Conservation (phyloP, 2,113 vertebrate species). For the Nothocercus nigrocapillus region DNA sequence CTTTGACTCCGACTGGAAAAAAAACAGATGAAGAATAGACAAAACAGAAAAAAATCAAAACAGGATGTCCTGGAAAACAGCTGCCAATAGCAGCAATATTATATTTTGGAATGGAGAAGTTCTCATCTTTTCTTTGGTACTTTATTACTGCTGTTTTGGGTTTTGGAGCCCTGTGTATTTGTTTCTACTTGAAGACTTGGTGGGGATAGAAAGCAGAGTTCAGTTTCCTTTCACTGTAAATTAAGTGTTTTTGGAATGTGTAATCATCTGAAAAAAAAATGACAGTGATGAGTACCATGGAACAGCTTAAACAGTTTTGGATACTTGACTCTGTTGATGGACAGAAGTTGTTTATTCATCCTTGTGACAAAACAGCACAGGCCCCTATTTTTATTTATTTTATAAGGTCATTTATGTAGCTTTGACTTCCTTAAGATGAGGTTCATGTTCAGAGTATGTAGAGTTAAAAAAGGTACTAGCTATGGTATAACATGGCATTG, state of each 20-base stretch:
- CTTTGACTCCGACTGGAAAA: background rate
- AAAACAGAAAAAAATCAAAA: conserved; percentile 21
- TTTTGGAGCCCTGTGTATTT: conserved; percentile 28
- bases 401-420: background rate
- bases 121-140: conserved; percentile 28
- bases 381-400: background rate
- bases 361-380: background rate
- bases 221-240: conserved; percentile 18
- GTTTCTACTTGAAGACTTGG: conserved; percentile 35
- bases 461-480: background rate
- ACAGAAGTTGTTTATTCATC: background rate
- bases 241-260: conserved; percentile 3
- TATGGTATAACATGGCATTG: background rate
- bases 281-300: background rate
- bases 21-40: background rate
- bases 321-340: background rate
- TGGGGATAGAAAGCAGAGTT: conserved; percentile 36
- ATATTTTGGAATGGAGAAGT: conserved; percentile 32
- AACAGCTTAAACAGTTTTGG: background rate
- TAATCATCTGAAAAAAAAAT: background rate
- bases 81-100: conserved; percentile 11
- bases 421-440: background rate
- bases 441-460: background rate
- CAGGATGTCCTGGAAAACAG: conserved; percentile 4
- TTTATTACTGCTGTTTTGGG: conserved; percentile 41